Conservation (phyloP, 2,113 vertebrate species). For the Sinocyclocheilus grahami region DNA sequence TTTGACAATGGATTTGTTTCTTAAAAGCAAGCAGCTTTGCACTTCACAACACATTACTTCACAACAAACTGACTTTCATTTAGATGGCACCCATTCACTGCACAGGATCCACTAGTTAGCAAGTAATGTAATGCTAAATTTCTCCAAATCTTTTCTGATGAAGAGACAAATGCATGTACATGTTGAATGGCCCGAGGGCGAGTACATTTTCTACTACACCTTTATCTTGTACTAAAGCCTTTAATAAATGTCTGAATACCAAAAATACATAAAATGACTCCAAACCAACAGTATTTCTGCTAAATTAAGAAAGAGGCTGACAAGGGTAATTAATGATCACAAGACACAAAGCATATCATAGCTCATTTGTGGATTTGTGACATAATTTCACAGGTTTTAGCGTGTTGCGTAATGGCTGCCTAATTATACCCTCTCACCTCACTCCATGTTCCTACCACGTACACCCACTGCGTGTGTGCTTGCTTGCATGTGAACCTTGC, state of each 20-base stretch:
- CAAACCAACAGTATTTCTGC: background rate
- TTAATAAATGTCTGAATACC: background rate
- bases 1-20: no score
- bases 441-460: conserved; percentile 28
- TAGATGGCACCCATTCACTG: no score
- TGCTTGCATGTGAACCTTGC: conserved; percentile 26
- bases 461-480: conserved; percentile 20
- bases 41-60: no score
- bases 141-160: no score
- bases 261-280: conserved; percentile 15
- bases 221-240: background rate
- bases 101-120: no score
- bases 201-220: no score
- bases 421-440: conserved; percentile 54
- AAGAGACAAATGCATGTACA: no score
- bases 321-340: conserved; percentile 30
- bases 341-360: conserved; percentile 25
- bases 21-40: no score
- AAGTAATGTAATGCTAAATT: no score
- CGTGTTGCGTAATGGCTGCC: conserved; percentile 28
- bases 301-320: background rate
- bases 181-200: no score
- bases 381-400: conserved; percentile 49
- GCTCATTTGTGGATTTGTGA: conserved; percentile 26
- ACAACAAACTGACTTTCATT: no score